Evolutionary conservation across 2,113 vertebrate genomes (phyloP), one percentile per base, ranked within the genome.

Genomic region (Xiphophorus maculatus): DNA sequence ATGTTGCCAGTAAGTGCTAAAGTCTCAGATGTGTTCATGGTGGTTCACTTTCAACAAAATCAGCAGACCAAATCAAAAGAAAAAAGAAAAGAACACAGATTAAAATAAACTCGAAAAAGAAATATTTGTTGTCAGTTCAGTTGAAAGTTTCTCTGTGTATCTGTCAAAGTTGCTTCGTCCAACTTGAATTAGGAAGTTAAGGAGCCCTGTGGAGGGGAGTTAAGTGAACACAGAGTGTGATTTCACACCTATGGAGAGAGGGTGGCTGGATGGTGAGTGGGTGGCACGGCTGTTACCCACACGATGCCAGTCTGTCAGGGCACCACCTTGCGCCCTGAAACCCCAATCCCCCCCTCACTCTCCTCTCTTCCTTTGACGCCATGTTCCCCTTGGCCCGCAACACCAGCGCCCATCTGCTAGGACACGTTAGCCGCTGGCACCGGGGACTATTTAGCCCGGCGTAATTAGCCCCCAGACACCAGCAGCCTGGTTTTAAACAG

Each of bases 401-500:
- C 89, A 89, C 84, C 90, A 84, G 78, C 83, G 89, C 87, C 93
- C 93, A 93, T 93, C 92, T 93, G 91, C 87, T 93, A 80, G 88
- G 80, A 83, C 88, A 84, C 84, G 87, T 89, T 93, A 91, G 91
- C 91, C 87, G 68, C 84, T 88, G 91, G 93, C 90, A 84, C 90
- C 80, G 67, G 91, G 91, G 93, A 93, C 91, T 90, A 88, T 88
- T 93, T 93, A 93, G 91, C 89, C 88, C 19, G 75, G 84, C 74
- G 80, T 93, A 93, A 93, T 93, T 93, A 93, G 93, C 91, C 93
- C 93, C 93, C 85, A 93, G 93, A 93, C 90, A 88, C 91, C 87
- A 48, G 84, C 91, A 91, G 91, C 87, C 87, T 91, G 93, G 87
- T 92, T 93, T 91, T 84, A 90, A 93, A 91, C 93, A 93, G 93